phyloP scores from a whole-genome alignment of 1,140 invertebrate genomes.

The Cyphomyrmex costatus region DNA sequence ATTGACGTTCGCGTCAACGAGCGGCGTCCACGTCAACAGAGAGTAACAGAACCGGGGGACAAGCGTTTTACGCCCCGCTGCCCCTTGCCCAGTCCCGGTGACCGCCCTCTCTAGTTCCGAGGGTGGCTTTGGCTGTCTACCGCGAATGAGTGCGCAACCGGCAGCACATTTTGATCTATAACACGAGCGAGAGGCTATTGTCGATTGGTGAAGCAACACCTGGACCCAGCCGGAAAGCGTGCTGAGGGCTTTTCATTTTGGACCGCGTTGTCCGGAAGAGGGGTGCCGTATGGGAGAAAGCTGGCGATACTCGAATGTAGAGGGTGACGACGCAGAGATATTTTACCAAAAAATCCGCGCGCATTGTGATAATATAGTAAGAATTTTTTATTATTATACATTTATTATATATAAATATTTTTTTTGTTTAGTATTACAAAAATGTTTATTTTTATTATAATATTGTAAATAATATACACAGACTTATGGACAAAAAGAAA shows the following conservation, averaged over 20 bases:
- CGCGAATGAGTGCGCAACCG: constrained; percentile 62
- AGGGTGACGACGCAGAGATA: background rate
- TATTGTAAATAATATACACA: background rate
- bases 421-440: background rate
- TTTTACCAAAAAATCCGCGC: constrained; percentile 28
- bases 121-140: constrained; percentile 60
- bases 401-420: background rate
- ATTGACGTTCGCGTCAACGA: constrained; percentile 63
- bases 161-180: constrained; percentile 62
- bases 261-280: constrained; percentile 43
- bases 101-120: constrained; percentile 51
- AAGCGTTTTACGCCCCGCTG: constrained; percentile 48
- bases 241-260: constrained; percentile 75
- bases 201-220: constrained; percentile 73
- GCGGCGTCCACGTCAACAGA: constrained; percentile 58
- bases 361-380: constrained; percentile 31
- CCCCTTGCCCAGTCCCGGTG: background rate
- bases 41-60: constrained; percentile 61
- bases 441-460: background rate
- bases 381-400: background rate
- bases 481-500: background rate
- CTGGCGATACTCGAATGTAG: constrained; percentile 30
- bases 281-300: constrained; percentile 47
- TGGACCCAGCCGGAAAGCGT: constrained; percentile 75
- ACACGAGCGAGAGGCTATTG: constrained; percentile 56